Percentiles rank a stretch among this genome's conserved stretches.
These are phyloP conservation scores for Saimiri boliviensis DNA, from an alignment of 2,113 vertebrate genomes.

Conservation along the genomic window DNA sequence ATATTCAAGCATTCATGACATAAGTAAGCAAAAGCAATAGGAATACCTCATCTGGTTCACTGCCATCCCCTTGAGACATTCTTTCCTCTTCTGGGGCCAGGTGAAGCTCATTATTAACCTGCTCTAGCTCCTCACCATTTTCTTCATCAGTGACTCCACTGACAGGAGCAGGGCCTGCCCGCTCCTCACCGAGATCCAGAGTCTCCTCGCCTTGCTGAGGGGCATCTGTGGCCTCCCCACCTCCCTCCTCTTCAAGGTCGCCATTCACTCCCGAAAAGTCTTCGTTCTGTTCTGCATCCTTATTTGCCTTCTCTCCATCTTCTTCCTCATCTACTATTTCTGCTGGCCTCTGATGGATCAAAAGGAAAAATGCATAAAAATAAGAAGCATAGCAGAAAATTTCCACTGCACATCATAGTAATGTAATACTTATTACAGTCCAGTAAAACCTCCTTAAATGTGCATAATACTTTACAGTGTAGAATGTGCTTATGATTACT, in stretches of 20 bases:
- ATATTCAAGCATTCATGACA: neutral
- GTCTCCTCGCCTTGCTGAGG: neutral
- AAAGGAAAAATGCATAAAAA: slow-evolving; percentile 40
- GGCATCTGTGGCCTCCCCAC: neutral
- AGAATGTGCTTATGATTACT: neutral
- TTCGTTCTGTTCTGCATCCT: slow-evolving; percentile 69
- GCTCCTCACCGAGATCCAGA: neutral
- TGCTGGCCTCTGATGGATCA: slow-evolving; percentile 82
- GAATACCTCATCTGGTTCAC: slow-evolving; percentile 79
- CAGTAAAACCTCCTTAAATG: neutral
- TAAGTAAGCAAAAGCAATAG: neutral
- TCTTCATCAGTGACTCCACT: slow-evolving; percentile 68
- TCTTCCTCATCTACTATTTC: slow-evolving; percentile 89
- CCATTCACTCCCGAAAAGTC: slow-evolving; percentile 67
- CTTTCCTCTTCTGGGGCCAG: slow-evolving; percentile 57
- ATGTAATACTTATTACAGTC: too few relatives aligned
- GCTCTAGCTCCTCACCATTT: slow-evolving; percentile 74
- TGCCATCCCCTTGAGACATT: slow-evolving; percentile 55
- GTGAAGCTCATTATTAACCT: slow-evolving; percentile 52
- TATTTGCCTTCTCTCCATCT: slow-evolving; percentile 75
- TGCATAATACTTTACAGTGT: neutral
- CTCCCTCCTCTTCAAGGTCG: slow-evolving; percentile 68
- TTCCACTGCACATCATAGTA: neutral
- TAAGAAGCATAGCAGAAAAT: neutral
- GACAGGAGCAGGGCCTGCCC: neutral